A percentile compares a stretch with the other conserved stretches of the same genome.
phyloP scores from a whole-genome alignment of 2,113 vertebrate species.

The Mobula birostris region DNA sequence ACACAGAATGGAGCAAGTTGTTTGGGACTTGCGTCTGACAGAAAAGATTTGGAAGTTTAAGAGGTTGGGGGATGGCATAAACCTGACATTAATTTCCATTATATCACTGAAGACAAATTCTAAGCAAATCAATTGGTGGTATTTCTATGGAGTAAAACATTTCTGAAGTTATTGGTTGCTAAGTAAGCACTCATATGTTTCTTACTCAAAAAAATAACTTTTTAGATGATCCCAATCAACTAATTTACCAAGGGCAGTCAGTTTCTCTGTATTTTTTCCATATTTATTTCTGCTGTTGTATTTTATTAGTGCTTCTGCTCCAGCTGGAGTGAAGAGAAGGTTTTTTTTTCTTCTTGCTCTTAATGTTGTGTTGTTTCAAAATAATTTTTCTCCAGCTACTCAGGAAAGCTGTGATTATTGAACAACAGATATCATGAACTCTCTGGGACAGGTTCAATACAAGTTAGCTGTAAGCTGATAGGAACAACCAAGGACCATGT shows the following conservation, averaged over 20 bases:
- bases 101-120: background rate
- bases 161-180: background rate
- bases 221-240: background rate
- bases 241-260: background rate
- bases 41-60: constrained; percentile 41
- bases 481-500: background rate
- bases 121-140: background rate
- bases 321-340: constrained; percentile 40
- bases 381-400: constrained; percentile 71
- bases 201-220: background rate
- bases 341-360: constrained; percentile 61
- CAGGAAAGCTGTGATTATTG: constrained; percentile 84
- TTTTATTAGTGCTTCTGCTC: background rate
- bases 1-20: constrained; percentile 87
- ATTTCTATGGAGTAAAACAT: background rate
- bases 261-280: background rate
- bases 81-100: background rate
- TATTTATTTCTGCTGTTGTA: background rate
- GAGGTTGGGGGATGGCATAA: background rate
- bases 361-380: constrained; percentile 66
- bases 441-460: background rate
- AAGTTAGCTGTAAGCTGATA: background rate
- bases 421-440: constrained; percentile 72
- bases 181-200: background rate
- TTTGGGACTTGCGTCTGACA: constrained; percentile 54